A percentile compares a stretch with the other conserved stretches of the same genome.
Conservation (phyloP, 2,888 invertebrate genomes). For the Cryptocheilus praepositus region DNA sequence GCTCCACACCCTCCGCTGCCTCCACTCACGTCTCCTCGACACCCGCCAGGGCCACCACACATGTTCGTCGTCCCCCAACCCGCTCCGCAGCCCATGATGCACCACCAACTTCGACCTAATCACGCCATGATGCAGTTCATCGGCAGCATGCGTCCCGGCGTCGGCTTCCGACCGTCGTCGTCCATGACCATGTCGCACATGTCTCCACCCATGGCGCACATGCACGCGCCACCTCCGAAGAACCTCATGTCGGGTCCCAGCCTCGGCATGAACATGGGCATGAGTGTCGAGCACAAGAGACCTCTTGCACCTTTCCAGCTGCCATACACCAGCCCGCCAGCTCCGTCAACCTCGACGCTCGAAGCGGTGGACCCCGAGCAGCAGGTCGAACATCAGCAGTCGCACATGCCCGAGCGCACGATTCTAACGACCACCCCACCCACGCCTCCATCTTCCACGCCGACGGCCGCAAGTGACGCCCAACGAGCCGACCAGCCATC, state of each 20-base stretch:
- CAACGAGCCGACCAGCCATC: slow-evolving; percentile 39
- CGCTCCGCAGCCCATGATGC: slow-evolving; percentile 41
- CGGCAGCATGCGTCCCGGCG: slow-evolving; percentile 39
- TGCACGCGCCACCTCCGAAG: slow-evolving; percentile 47
- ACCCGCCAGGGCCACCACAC: slow-evolving; percentile 19
- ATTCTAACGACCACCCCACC: slow-evolving; percentile 14
- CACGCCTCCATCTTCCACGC: too few relatives aligned
- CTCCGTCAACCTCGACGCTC: slow-evolving; percentile 26
- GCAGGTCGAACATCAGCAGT: slow-evolving; percentile 35
- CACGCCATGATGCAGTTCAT: slow-evolving; percentile 44
- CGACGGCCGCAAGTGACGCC: too few relatives aligned
- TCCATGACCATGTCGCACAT: slow-evolving; percentile 38
- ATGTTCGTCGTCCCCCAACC: slow-evolving; percentile 36
- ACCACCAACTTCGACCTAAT: slow-evolving; percentile 37
- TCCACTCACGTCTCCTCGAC: slow-evolving; percentile 16
- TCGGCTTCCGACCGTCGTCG: slow-evolving; percentile 38
- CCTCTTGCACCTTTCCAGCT: slow-evolving; percentile 34
- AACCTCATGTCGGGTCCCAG: slow-evolving; percentile 26
- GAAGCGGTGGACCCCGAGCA: slow-evolving; percentile 25
- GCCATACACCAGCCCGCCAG: slow-evolving; percentile 38
- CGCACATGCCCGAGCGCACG: slow-evolving; percentile 29
- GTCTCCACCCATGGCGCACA: slow-evolving; percentile 54
- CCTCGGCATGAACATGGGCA: slow-evolving; percentile 23
- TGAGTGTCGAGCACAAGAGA: slow-evolving; percentile 35
- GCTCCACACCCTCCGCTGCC: slow-evolving; percentile 6